These are phyloP conservation scores for Chaetoderma sp. DNA, from an alignment of 2,888 invertebrate species.

Conservation along the genomic window DNA sequence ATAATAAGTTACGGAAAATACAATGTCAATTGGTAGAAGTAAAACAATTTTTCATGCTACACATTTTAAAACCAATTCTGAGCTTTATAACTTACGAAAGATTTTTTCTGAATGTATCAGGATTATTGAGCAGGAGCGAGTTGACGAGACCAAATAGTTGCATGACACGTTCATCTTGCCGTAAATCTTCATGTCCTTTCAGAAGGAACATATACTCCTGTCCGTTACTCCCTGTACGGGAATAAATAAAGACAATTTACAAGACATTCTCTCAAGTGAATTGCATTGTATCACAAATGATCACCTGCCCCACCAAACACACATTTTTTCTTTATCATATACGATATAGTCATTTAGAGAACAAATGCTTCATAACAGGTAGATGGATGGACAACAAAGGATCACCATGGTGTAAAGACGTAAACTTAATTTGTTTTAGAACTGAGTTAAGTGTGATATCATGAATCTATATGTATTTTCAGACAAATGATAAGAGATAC, in stretches of 20 bases:
- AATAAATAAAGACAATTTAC: conserved; percentile 14
- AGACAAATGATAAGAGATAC: too few species aligned
- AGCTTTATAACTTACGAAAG: conserved; percentile 72
- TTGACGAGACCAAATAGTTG: conserved; percentile 97
- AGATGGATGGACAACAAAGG: too few species aligned
- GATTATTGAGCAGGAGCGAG: conserved; percentile 92
- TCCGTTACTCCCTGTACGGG: conserved; percentile 87
- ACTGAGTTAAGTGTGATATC: too few species aligned
- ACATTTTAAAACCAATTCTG: background rate
- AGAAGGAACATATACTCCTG: conserved; percentile 98
- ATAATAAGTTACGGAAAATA: too few species aligned
- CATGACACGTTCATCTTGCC: conserved; percentile 99
- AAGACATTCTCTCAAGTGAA: background rate
- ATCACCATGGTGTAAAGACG: too few species aligned
- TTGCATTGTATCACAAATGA: background rate
- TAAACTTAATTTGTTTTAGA: too few species aligned
- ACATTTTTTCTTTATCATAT: too few species aligned
- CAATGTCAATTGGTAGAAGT: too few species aligned
- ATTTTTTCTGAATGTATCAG: conserved; percentile 93
- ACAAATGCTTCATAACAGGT: too few species aligned
- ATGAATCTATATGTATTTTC: too few species aligned
- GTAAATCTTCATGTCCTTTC: conserved; percentile 98
- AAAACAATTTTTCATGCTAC: background rate
- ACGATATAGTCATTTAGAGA: too few species aligned
- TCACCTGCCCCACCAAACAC: background rate